Evolutionary conservation across 2,888 invertebrate genomes (phyloP).

Genomic region (Notodonta dromedarius): DNA sequence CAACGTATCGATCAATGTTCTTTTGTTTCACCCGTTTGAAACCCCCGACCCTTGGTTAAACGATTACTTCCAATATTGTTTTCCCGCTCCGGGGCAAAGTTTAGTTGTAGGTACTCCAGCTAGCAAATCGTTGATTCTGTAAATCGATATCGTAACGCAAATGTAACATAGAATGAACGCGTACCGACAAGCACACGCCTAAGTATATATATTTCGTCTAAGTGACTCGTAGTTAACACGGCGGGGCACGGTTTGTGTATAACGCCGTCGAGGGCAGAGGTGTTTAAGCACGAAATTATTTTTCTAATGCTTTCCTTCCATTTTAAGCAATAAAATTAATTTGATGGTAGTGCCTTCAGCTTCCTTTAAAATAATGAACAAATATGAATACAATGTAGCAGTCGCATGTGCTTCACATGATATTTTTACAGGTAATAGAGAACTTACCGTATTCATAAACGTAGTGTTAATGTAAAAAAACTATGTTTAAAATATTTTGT

Average conservation of each 20-base stretch:
- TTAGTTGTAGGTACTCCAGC: slow-evolving; percentile 57
- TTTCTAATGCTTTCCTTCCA: slow-evolving; percentile 80
- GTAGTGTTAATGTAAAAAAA: slow-evolving; percentile 74
- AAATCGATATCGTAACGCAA: slow-evolving; percentile 49
- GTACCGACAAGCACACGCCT: slow-evolving; percentile 39
- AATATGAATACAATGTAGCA: slow-evolving; percentile 68
- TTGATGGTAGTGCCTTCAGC: slow-evolving; percentile 83
- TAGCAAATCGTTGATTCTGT: slow-evolving; percentile 61
- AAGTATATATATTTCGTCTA: slow-evolving; percentile 39
- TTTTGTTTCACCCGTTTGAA: slow-evolving; percentile 37
- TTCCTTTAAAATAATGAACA: slow-evolving; percentile 70
- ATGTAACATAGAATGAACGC: slow-evolving; percentile 42
- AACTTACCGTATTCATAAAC: slow-evolving; percentile 79
- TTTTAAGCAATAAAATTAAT: slow-evolving; percentile 75
- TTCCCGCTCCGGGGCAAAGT: slow-evolving; percentile 37
- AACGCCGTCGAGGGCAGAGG: slow-evolving; percentile 66
- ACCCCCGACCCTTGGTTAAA: slow-evolving; percentile 30
- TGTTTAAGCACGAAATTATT: slow-evolving; percentile 76
- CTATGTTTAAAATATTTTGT: slow-evolving; percentile 76
- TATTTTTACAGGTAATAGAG: slow-evolving; percentile 81
- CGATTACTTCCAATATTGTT: slow-evolving; percentile 31
- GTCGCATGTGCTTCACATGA: slow-evolving; percentile 79
- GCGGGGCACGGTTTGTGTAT: slow-evolving; percentile 60
- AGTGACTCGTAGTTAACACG: slow-evolving; percentile 61
- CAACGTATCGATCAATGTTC: slow-evolving; percentile 45